Conservation (phyloP, 1,140 invertebrate genomes). For the Halictus rubicundus region DNA sequence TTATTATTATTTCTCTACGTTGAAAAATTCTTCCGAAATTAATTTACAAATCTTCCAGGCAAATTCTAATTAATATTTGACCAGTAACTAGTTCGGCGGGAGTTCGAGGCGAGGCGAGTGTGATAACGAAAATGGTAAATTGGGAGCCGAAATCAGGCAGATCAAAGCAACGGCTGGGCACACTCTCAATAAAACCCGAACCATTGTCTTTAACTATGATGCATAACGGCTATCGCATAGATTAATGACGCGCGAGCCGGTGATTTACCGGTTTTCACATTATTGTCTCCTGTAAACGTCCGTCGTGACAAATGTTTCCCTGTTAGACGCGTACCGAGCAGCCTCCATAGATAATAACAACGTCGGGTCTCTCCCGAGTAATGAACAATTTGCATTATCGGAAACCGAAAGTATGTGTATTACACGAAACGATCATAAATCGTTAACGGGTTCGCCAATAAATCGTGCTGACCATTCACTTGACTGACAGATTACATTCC, state of each 20-base stretch:
- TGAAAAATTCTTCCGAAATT: too few species aligned
- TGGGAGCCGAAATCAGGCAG: too few species aligned
- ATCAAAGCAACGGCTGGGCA: too few species aligned
- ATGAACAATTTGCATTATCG: slow-evolving; percentile 42
- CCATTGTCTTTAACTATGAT: too few species aligned
- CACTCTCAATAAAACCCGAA: too few species aligned
- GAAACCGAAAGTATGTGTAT: slow-evolving; percentile 22
- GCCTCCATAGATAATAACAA: slow-evolving; percentile 30
- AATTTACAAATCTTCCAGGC: too few species aligned
- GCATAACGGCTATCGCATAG: neutral
- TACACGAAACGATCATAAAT: slow-evolving; percentile 37
- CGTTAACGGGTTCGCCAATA: slow-evolving; percentile 20
- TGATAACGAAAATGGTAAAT: too few species aligned
- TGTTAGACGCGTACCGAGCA: slow-evolving; percentile 18
- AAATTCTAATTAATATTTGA: too few species aligned
- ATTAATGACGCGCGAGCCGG: slow-evolving; percentile 29
- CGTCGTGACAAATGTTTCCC: slow-evolving; percentile 36
- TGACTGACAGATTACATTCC: slow-evolving; percentile 17
- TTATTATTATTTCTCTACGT: too few species aligned
- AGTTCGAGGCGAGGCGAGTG: too few species aligned
- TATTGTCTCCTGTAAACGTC: slow-evolving; percentile 46
- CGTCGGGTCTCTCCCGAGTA: slow-evolving; percentile 14
- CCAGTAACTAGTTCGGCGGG: too few species aligned
- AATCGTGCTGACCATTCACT: slow-evolving; percentile 36
- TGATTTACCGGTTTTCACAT: slow-evolving; percentile 45